Evolutionary conservation across 2,797 vertebrate genomes (phyloP), one percentile per base, ranked within the genome.

Genomic region (Megaceryle alcyon): DNA sequence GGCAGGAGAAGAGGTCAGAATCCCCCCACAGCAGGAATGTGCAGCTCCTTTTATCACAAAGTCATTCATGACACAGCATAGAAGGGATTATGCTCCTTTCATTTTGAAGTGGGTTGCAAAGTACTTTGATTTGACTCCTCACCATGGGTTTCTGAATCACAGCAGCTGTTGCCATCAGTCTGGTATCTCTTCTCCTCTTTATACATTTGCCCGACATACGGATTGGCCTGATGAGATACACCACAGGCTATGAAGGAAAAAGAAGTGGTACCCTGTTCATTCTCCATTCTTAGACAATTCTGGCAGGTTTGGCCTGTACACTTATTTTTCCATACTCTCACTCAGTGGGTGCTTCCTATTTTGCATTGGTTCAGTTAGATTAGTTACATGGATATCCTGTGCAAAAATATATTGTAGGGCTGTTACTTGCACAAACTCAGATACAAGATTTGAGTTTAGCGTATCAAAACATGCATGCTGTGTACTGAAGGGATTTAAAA

Each of bases 81-180:
- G 59, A 57, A 61, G 28, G 53, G 60, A 43, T n/a, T 57, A 23
- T 22, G 4, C 26, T 88, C 31, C 46, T 29, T 77, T 71, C 21
- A 7, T 69, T 81, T 78, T 14, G 21, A 11, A 71, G 12, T 31
- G 43, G 22, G 16, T 35, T 70, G n/a, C 25, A 5, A 79, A 56
- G 19, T 22, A 60, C 64, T 57, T 70, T 1, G 2, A 39, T 56
- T 59, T 85, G 66, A n/a, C 44, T 82, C 53, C 28, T 49, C 48
- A 48, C n/a, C 12, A 14, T n/a, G 57, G 53, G 31, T 49, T 82
- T 82, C 57, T 49, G 56, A 44, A 33, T 54, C 23, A 2, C 14
- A 14, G 43, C 0, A 0, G 12, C 35, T 35, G 16, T 59, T 88
- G 46, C 0, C 0, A 29, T 44, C 48, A 19, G 3, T 39, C 5